These are phyloP conservation scores for Drosophila diplacantha DNA, from an alignment of 2,888 invertebrate species.

Conservation along the genomic window DNA sequence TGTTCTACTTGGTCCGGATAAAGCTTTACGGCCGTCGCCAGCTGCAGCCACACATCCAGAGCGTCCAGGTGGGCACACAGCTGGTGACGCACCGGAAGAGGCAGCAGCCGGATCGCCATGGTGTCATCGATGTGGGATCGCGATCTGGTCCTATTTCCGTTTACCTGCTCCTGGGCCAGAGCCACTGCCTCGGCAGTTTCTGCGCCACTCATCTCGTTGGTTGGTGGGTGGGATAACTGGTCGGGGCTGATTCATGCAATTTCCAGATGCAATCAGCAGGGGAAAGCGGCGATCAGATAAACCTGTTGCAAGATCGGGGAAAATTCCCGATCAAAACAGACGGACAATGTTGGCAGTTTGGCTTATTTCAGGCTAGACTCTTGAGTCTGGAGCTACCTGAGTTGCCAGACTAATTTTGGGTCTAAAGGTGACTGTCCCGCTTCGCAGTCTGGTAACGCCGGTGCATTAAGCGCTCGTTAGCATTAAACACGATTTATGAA, in stretches of 20 bases:
- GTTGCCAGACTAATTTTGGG: too few species aligned
- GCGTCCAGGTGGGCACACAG: constrained; percentile 88
- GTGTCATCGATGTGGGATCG: constrained; percentile 42
- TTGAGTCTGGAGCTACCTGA: too few species aligned
- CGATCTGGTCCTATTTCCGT: constrained; percentile 27
- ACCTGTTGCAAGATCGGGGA: constrained; percentile 31
- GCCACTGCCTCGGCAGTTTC: constrained; percentile 19
- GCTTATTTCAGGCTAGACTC: not conserved
- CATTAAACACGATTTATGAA: not conserved
- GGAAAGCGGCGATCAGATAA: constrained; percentile 2
- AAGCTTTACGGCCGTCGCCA: constrained; percentile 85
- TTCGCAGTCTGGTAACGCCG: not conserved
- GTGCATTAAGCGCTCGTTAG: not conserved
- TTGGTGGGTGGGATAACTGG: not conserved
- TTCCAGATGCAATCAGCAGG: constrained; percentile 7
- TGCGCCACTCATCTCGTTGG: constrained; percentile 29
- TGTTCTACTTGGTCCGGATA: constrained; percentile 78
- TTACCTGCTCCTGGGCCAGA: constrained; percentile 3
- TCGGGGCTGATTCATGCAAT: constrained; percentile 29
- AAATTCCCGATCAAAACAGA: constrained; percentile 26
- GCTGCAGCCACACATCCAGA: constrained; percentile 87
- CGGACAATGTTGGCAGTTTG: not conserved
- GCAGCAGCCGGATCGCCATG: constrained; percentile 78
- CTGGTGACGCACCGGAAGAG: constrained; percentile 83
- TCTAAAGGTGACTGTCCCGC: too few species aligned